These are phyloP conservation scores for Bugula neritina DNA, from an alignment of 2,888 invertebrate species.

Conservation along the genomic window DNA sequence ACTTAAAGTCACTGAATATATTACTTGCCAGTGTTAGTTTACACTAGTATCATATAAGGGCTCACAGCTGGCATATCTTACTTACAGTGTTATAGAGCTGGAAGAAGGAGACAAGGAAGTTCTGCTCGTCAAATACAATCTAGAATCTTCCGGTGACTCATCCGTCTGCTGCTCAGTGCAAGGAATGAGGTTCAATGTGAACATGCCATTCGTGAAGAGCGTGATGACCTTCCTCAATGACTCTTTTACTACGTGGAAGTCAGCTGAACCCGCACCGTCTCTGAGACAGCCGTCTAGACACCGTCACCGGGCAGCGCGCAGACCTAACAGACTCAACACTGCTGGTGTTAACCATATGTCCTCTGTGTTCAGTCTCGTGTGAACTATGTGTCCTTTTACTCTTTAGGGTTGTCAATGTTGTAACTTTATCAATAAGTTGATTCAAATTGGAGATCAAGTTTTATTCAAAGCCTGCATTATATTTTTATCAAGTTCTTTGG, in stretches of 20 bases:
- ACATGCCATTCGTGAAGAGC: conserved; percentile 13
- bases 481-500: too few species aligned
- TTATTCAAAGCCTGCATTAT: too few species aligned
- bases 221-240: conserved; percentile 3
- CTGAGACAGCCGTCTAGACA: too few species aligned
- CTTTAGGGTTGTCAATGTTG: too few species aligned
- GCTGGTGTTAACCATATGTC: background rate
- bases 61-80: too few species aligned
- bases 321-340: background rate
- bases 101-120: background rate
- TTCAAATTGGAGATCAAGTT: too few species aligned
- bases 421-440: too few species aligned
- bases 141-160: conserved; percentile 3
- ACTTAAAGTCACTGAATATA: too few species aligned
- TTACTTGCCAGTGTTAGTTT: too few species aligned
- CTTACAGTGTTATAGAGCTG: conserved; percentile 8
- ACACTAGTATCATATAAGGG: too few species aligned
- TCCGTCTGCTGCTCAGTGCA: background rate
- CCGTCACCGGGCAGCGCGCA: background rate
- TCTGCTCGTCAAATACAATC: conserved; percentile 14
- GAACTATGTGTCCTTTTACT: too few species aligned
- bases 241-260: background rate
- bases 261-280: background rate
- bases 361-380: too few species aligned
- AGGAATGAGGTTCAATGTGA: conserved; percentile 15